These are phyloP conservation scores for Pristionchus exspectatus DNA, from an alignment of 2,888 invertebrate genomes.

Conservation along the genomic window DNA sequence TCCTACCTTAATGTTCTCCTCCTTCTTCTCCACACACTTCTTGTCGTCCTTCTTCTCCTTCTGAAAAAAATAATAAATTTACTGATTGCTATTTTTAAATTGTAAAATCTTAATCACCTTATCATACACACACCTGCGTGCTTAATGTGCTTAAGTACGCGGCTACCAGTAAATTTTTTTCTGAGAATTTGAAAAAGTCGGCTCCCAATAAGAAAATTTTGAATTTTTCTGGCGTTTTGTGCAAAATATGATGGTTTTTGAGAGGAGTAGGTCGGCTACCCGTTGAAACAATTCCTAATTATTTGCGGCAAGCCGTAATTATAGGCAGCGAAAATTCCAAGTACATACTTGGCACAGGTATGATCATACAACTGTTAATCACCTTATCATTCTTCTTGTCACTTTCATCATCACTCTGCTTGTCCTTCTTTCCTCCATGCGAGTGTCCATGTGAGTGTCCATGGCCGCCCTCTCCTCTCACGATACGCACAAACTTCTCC, in stretches of 20 bases:
- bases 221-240: no score
- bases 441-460: constrained; percentile 82
- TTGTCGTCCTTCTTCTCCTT: constrained; percentile 49
- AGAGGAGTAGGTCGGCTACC: no score
- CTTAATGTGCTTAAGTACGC: no score
- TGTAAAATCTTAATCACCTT: background rate
- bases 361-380: constrained; percentile 42
- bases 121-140: no score
- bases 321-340: no score
- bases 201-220: no score
- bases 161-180: no score
- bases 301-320: no score
- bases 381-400: constrained; percentile 58
- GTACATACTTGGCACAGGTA: no score
- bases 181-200: no score
- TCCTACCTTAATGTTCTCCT: constrained; percentile 35
- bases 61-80: background rate
- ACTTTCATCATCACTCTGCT: constrained; percentile 54
- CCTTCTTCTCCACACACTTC: constrained; percentile 18
- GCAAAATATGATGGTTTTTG: no score
- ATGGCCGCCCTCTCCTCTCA: constrained; percentile 85
- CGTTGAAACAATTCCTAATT: no score
- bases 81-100: background rate
- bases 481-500: constrained; percentile 91
- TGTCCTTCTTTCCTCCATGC: constrained; percentile 55